These are phyloP conservation scores for Strix aluco DNA, from an alignment of 2,113 vertebrate genomes.

Conservation along the genomic window DNA sequence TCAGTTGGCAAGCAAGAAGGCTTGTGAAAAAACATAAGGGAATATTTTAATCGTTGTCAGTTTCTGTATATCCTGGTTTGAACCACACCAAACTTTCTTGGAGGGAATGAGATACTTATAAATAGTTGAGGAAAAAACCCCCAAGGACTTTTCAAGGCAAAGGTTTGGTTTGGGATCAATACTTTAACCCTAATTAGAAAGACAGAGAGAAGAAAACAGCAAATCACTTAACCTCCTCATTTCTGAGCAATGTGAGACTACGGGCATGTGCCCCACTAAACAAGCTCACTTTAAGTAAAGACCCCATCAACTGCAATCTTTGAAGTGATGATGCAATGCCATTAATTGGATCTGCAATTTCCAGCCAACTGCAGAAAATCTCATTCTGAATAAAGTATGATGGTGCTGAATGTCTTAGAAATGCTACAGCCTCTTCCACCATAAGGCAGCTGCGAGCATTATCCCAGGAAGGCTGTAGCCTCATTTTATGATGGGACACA, in stretches of 20 bases:
- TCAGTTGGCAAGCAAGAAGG: neutral
- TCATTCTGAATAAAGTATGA: neutral
- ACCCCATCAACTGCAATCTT: neutral
- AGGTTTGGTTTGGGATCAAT: neutral
- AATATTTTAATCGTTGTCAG: neutral
- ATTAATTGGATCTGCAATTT: neutral
- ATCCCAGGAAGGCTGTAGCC: neutral
- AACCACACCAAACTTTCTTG: neutral
- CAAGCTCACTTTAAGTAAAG: neutral
- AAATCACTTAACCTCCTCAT: neutral
- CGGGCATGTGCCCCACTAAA: rapidly evolving
- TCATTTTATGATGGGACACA: neutral
- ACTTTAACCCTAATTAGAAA: neutral
- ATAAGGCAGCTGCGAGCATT: neutral
- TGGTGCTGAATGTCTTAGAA: neutral
- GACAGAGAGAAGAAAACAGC: neutral
- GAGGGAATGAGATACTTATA: neutral
- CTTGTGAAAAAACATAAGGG: neutral
- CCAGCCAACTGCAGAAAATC: neutral
- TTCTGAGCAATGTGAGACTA: neutral
- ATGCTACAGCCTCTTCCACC: neutral
- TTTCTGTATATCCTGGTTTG: neutral
- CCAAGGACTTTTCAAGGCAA: neutral
- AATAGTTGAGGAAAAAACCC: neutral
- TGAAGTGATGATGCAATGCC: neutral